Evolutionary conservation across 1,140 invertebrate genomes (phyloP), one percentile per base, ranked within the genome.

Genomic region (Drosophila yakuba): DNA sequence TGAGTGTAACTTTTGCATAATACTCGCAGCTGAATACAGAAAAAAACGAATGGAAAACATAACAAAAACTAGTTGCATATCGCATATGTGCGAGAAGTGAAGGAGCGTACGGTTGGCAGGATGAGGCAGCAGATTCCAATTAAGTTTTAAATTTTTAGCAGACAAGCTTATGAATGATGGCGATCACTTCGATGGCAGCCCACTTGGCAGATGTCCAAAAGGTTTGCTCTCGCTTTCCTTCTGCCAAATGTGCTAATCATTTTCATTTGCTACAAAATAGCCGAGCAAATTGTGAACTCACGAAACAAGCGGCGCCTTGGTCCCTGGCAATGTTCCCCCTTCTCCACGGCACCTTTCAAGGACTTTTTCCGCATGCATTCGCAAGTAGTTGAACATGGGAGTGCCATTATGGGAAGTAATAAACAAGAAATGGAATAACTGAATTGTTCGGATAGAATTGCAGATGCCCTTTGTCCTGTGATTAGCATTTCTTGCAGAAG

Each of bases 341-440:
- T 4, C 38, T 43, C 5, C 23, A n/a, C 10, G 59, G 28, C 52
- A 58, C 45, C 54, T 75, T 58, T 66, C 73, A 75, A 75, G 73
- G 73, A 66, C 54, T 57, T 57, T 57, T 35, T 20, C 35, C 60
- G 60, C 73, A 74, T 74, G 60, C 60, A 74, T 75, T 66, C 47
- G 17, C 39, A 66, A 75, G 52, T 66, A 74, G 72, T 58, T 45
- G 36, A 58, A 75, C 73, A 75, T 58, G 71, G 45, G 23, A 75
- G 72, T 75, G 60, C 73, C 60, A 75, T 75, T 75, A 75, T 75
- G 73, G 52, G 61, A 75, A 58, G 72, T 52, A 75, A 75, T 75
- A 75, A 74, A 74, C 72, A 75, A 75, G 45, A 66, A 71, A 71
- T 71, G 64, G 64, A 71, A 71, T 71, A 71, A 58, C 51, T 58